Evolutionary conservation across 2,113 vertebrate species (phyloP).

Genomic region (Saccopteryx leptura): DNA sequence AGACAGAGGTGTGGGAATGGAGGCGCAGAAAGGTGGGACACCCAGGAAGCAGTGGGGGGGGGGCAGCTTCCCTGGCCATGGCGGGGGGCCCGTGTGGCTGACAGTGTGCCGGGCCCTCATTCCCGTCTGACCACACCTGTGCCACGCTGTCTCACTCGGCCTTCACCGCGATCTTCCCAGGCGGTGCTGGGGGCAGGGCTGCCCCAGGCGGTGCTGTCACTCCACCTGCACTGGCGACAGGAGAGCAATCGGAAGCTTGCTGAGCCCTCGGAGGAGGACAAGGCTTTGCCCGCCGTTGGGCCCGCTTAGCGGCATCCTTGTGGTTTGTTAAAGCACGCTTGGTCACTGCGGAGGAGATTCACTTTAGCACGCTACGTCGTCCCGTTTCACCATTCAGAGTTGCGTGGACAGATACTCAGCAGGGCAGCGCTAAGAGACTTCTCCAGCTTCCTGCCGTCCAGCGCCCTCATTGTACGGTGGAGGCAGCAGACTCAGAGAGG

Average conservation of each 20-base stretch:
- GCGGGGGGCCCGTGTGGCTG: background rate
- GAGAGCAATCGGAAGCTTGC: background rate
- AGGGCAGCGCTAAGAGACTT: background rate
- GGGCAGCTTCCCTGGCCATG: too few species aligned
- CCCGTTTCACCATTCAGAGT: background rate
- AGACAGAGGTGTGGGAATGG: background rate
- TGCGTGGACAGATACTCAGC: background rate
- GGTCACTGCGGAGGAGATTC: background rate
- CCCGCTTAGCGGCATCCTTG: background rate
- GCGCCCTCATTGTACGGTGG: background rate
- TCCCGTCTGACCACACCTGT: fast-evolving
- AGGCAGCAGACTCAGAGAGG: background rate
- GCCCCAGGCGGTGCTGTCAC: fast-evolving
- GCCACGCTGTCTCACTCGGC: fast-evolving
- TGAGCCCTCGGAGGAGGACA: background rate
- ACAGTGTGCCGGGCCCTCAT: fast-evolving
- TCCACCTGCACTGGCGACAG: background rate
- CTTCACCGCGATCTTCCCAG: fast-evolving
- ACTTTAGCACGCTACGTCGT: background rate
- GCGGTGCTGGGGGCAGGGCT: background rate
- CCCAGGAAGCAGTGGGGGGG: too few species aligned
- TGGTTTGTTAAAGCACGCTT: background rate
- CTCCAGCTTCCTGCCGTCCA: background rate
- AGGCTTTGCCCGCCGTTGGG: background rate
- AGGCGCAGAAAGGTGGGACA: background rate